Base-by-base conservation (phyloP, 92 coral and sea anemone species). In the Porites cylindrica region DNA sequence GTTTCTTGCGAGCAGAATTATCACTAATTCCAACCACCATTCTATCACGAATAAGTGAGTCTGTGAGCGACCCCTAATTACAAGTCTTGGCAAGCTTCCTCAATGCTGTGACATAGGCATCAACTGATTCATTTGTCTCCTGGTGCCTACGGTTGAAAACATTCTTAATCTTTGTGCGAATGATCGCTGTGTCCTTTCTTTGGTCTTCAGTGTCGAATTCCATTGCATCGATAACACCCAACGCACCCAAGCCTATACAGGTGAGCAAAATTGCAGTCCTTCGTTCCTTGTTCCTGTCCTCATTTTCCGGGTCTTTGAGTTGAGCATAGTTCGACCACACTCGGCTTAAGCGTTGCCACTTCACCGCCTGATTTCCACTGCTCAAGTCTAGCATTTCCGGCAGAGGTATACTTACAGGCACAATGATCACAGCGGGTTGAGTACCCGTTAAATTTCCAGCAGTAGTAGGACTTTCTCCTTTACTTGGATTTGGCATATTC, bases 21-120 rank as follows among this genome's bases (percentile, higher is more conserved):
- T 87, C 70, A 59, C 72, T 60, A 51, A 85, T 85, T 59, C 93
- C 84, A 8, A 72, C 56, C 68, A 89, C 71, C 11, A 89, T 89
- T 77, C 79, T 67, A 56, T 89, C 88, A 63, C 85, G 58, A 52
- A 83, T 77, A 51, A 83, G 85, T 17, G 60, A 51, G 67, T 85
- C 93, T 73, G 78, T 82, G 63, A 91, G 62, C 52, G 83, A 51
- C 29, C 91, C 91, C 74, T 76, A 87, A 77, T 86, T 91, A 62
- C 18, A 19, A 63, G 82, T 85, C 77, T 72, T 72, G 60, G 85
- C 51, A 50, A 71, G 82, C 52, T 85, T 76, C 82, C 74, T 66
- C 71, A 83, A 61, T 89, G 70, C 92, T 82, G 17, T 51, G 79
- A 29, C 32, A 2, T 29, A 2, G 32, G 83, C 83, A 76, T 80